These are phyloP conservation scores for Aphelinus atriplicis DNA, from an alignment of 1,140 invertebrate genomes.

Conservation along the genomic window DNA sequence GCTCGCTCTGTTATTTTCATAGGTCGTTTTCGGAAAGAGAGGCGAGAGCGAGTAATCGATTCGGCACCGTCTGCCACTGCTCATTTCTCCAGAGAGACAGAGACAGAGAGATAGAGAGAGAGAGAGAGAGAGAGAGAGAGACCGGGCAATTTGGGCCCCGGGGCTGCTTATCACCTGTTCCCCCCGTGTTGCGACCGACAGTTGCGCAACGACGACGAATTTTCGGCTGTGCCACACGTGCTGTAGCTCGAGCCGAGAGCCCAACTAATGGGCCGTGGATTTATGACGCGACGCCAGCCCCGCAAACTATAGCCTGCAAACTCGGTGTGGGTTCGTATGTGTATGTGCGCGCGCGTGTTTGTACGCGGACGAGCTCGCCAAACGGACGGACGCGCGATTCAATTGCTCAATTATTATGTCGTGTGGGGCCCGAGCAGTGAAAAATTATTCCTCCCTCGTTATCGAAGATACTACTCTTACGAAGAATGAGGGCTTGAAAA, in stretches of 20 bases:
- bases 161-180: slow-evolving; percentile 37
- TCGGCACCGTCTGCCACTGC: not conserved
- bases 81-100: not conserved
- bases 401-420: slow-evolving; percentile 33
- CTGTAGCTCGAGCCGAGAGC: too few relatives aligned
- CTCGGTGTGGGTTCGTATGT: too few relatives aligned
- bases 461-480: too few relatives aligned
- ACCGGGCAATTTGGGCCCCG: slow-evolving; percentile 15
- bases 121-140: not conserved
- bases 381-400: not conserved
- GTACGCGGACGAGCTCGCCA: too few relatives aligned
- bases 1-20: not conserved
- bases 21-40: not conserved
- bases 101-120: too few relatives aligned
- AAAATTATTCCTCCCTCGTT: too few relatives aligned
- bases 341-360: too few relatives aligned
- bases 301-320: too few relatives aligned
- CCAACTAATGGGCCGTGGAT: slow-evolving; percentile 14
- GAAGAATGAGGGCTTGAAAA: too few relatives aligned
- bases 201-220: slow-evolving; percentile 18
- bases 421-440: not conserved
- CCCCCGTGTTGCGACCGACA: not conserved
- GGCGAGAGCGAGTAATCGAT: slow-evolving; percentile 36
- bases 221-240: slow-evolving; percentile 24
- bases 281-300: slow-evolving; percentile 11